Conservation (phyloP, 2,797 vertebrate genomes). For the Adelosebastes latens region DNA sequence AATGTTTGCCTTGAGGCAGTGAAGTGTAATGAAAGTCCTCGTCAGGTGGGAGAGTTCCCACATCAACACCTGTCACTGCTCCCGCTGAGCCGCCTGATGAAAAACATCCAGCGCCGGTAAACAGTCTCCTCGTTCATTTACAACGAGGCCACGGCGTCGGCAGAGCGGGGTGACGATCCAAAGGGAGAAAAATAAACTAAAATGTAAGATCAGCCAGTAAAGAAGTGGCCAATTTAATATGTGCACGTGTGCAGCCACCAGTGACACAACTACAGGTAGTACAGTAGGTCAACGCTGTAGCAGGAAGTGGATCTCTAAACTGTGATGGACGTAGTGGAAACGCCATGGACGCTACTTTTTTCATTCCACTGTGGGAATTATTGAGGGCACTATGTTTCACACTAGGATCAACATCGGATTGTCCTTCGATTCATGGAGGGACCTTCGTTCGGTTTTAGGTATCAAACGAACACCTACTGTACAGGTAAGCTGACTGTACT, state of each 20-base stretch:
- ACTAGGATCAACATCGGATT: too few species aligned
- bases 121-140: neutral
- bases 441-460: too few species aligned
- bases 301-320: neutral
- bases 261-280: neutral
- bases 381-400: too few species aligned
- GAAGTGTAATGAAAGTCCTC: neutral
- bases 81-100: neutral
- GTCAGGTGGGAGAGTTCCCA: constrained; percentile 7
- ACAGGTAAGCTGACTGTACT: too few species aligned
- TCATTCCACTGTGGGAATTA: too few species aligned
- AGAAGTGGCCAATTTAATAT: neutral
- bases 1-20: neutral
- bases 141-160: neutral
- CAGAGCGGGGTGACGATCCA: neutral
- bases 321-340: too few species aligned
- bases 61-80: constrained; percentile 6
- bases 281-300: neutral
- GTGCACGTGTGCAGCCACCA: neutral
- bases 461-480: too few species aligned
- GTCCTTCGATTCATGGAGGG: too few species aligned
- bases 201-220: neutral
- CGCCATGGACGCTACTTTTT: too few species aligned
- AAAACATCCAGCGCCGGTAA: neutral
- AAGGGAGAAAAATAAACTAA: neutral